Evolutionary conservation across 2,113 vertebrate species (phyloP).

Genomic region (Spea multiplicata): DNA sequence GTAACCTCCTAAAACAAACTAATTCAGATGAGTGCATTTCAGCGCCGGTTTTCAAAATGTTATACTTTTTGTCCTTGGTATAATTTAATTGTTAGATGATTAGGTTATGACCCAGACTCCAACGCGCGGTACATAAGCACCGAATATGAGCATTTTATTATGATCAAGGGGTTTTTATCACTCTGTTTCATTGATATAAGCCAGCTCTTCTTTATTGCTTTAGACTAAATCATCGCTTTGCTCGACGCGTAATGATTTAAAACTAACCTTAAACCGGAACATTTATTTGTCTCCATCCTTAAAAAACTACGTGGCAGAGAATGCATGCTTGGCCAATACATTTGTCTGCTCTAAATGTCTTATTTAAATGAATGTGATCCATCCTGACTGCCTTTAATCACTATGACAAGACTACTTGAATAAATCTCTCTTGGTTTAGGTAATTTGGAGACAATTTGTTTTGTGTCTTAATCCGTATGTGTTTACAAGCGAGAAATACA

Average conservation of each 20-base stretch:
- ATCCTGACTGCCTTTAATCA: conserved; percentile 5
- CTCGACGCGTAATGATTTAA: not conserved
- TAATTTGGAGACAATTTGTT: conserved; percentile 5
- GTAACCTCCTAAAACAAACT: not conserved
- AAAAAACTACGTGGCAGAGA: not conserved
- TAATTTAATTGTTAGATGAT: conserved; percentile 1
- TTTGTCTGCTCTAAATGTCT: not conserved
- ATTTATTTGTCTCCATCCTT: not conserved
- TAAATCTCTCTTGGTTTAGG: conserved; percentile 9
- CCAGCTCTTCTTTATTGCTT: not conserved
- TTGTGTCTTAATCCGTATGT: conserved; percentile 2
- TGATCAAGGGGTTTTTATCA: not conserved
- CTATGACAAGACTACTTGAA: conserved; percentile 1
- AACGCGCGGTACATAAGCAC: not conserved
- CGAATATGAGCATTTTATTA: not conserved
- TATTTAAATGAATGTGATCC: conserved; percentile 1
- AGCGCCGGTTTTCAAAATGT: not conserved
- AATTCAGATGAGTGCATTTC: not conserved
- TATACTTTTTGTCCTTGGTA: not conserved
- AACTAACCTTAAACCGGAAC: not conserved
- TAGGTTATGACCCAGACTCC: not conserved
- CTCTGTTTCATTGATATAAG: not conserved
- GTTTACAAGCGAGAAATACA: not conserved
- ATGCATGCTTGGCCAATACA: not conserved
- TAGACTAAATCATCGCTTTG: not conserved